Percentiles rank a stretch among this genome's conserved stretches.
These are phyloP conservation scores for Ceraclea dissimilis DNA, from an alignment of 2,888 invertebrate species.

Conservation along the genomic window DNA sequence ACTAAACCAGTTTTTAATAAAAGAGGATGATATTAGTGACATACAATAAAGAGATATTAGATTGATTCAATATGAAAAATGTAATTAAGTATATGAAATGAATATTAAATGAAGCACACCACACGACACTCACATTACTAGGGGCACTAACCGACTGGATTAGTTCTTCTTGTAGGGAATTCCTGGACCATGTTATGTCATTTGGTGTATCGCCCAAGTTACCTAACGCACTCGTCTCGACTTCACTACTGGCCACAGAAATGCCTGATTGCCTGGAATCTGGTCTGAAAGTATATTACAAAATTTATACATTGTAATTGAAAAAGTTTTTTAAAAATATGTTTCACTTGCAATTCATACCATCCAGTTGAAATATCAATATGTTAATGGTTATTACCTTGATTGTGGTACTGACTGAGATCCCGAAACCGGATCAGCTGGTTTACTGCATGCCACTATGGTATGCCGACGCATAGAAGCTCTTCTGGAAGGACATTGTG, in stretches of 20 bases:
- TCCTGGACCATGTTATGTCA: constrained; percentile 56
- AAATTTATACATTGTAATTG: neutral
- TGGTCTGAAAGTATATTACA: constrained; percentile 32
- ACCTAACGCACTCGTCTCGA: constrained; percentile 37
- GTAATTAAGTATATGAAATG: neutral
- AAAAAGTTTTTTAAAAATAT: no score
- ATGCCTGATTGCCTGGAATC: constrained; percentile 55
- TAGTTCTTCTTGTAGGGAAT: constrained; percentile 61
- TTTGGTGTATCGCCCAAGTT: constrained; percentile 31
- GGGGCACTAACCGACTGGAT: constrained; percentile 52
- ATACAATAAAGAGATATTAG: no score
- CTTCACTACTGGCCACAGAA: constrained; percentile 47
- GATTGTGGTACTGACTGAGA: constrained; percentile 67
- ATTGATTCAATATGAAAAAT: no score
- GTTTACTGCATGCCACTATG: constrained; percentile 52
- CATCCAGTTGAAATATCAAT: no score
- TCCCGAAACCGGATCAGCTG: constrained; percentile 42
- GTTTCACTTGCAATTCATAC: no score
- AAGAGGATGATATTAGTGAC: no score
- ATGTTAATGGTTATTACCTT: no score
- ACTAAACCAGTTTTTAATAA: no score
- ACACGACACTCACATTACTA: constrained; percentile 23
- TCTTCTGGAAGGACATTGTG: constrained; percentile 67
- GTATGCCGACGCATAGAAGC: constrained; percentile 63
- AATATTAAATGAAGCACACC: neutral